These are phyloP conservation scores for Okamejei kenojei DNA, from an alignment of 2,797 vertebrate genomes.

Conservation along the genomic window DNA sequence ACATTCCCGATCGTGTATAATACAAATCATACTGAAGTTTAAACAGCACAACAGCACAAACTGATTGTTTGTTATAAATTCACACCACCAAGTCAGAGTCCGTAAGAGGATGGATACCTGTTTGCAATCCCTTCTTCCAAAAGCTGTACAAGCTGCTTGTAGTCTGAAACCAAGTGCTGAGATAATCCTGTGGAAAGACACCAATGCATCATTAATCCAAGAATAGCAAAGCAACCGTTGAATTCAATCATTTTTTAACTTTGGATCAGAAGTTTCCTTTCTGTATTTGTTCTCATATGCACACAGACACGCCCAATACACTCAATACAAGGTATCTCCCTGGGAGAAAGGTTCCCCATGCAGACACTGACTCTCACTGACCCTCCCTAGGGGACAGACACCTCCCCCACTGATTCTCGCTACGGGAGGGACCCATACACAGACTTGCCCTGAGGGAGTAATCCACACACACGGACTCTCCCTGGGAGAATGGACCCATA, in stretches of 20 bases:
- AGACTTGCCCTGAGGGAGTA: too few species aligned
- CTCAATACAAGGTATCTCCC: too few species aligned
- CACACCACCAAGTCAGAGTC: not conserved
- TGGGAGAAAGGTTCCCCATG: too few species aligned
- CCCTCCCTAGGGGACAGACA: too few species aligned
- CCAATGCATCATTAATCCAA: not conserved
- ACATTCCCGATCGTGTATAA: not conserved
- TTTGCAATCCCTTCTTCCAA: conserved; percentile 88
- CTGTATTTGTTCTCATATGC: too few species aligned
- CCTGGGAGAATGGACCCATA: too few species aligned
- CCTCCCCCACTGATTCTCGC: too few species aligned
- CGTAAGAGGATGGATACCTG: conserved; percentile 55
- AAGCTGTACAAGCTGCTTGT: conserved; percentile 81
- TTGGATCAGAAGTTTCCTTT: too few species aligned
- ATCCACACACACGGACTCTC: too few species aligned
- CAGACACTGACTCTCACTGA: too few species aligned
- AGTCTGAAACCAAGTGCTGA: conserved; percentile 83
- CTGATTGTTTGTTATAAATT: not conserved
- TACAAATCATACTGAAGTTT: not conserved
- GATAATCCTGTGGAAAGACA: conserved; percentile 71
- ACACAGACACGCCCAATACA: too few species aligned
- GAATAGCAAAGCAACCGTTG: not conserved
- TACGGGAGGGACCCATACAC: too few species aligned
- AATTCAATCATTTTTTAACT: not conserved
- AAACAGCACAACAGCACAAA: not conserved